Evolutionary conservation across 2,888 invertebrate species (phyloP).

Genomic region (Fissipunctia ypsillon): DNA sequence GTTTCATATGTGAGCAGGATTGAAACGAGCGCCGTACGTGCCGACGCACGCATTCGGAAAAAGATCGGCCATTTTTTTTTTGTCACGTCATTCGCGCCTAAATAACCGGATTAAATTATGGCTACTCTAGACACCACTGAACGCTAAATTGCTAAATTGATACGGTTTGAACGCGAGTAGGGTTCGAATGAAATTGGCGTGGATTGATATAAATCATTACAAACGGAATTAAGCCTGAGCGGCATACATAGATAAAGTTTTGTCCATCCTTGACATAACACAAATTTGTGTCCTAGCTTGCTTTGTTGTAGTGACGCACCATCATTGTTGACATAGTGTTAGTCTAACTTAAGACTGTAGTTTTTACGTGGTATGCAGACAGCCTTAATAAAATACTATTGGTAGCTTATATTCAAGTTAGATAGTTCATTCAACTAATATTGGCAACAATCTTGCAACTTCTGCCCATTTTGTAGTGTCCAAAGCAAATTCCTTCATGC

Average conservation of each 20-base stretch:
- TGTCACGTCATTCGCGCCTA: conserved; percentile 70
- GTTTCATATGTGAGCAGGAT: conserved; percentile 83
- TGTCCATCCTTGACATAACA: background rate
- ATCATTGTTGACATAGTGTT: no score
- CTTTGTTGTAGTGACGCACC: no score
- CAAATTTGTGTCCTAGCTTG: background rate
- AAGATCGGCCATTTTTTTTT: conserved; percentile 70
- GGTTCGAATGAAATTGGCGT: background rate
- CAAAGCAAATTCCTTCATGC: background rate
- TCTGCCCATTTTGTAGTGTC: background rate
- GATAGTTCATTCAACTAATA: background rate
- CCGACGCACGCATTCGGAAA: conserved; percentile 79
- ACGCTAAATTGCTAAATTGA: conserved; percentile 69
- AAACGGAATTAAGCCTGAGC: background rate
- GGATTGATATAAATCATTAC: background rate
- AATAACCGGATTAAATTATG: conserved; percentile 77
- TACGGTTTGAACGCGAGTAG: conserved; percentile 42
- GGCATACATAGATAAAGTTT: background rate
- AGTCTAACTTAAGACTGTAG: background rate
- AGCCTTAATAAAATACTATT: background rate
- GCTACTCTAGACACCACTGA: conserved; percentile 73
- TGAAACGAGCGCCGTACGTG: conserved; percentile 82
- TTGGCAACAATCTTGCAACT: background rate
- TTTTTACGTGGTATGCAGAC: background rate
- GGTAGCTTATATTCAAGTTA: no score